Percentiles rank a stretch among this genome's conserved stretches.
These are phyloP conservation scores for Ptychoptera contaminata DNA, from an alignment of 2,888 invertebrate species.

Conservation along the genomic window DNA sequence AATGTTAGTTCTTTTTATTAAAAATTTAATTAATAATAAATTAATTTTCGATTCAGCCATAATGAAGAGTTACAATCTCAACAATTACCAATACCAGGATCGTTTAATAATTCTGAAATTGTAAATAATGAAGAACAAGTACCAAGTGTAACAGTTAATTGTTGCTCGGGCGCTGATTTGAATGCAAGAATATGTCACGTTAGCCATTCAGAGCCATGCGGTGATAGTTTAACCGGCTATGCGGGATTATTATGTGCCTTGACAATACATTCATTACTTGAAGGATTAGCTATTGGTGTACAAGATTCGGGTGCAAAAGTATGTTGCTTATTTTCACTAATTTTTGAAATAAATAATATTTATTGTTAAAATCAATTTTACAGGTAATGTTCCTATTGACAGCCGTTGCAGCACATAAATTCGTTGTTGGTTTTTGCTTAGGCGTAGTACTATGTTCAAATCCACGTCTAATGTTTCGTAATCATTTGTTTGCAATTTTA, in stretches of 20 bases:
- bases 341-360: not conserved
- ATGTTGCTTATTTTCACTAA: slow-evolving; percentile 10
- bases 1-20: too few species aligned
- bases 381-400: slow-evolving; percentile 49
- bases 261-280: slow-evolving; percentile 61
- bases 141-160: too few species aligned
- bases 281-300: slow-evolving; percentile 69
- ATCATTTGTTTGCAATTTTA: slow-evolving; percentile 40
- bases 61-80: too few species aligned
- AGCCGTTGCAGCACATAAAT: slow-evolving; percentile 64
- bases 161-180: slow-evolving; percentile 17
- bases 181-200: slow-evolving; percentile 42
- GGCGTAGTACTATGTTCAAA: slow-evolving; percentile 55
- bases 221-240: slow-evolving; percentile 42
- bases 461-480: slow-evolving; percentile 20
- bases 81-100: too few species aligned
- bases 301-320: slow-evolving; percentile 49
- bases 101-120: too few species aligned
- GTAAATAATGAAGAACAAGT: too few species aligned
- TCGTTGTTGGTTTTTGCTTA: slow-evolving; percentile 66
- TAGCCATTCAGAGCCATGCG: slow-evolving; percentile 48
- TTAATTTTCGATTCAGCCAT: too few species aligned
- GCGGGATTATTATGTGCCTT: slow-evolving; percentile 55
- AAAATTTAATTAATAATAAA: too few species aligned
- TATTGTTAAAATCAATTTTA: slow-evolving; percentile 15